phyloP scores from a whole-genome alignment of 2,113 vertebrate species.

The Ancistrus triradiatus region DNA sequence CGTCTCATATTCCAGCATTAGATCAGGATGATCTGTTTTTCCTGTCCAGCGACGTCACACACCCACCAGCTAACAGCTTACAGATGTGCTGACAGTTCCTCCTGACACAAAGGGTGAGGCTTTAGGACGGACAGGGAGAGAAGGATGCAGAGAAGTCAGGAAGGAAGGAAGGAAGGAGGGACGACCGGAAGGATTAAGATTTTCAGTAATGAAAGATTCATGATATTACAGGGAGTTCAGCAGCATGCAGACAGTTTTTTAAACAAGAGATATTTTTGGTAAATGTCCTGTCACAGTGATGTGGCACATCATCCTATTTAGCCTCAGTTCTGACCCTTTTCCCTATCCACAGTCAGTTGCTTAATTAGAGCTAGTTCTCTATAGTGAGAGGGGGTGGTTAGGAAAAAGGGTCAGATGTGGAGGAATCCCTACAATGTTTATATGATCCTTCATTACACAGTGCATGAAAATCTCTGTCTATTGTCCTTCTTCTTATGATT shows the following conservation, averaged over 20 bases:
- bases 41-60: slow-evolving; percentile 1
- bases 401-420: too few relatives aligned
- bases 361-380: too few relatives aligned
- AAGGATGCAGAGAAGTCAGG: slow-evolving; percentile 9
- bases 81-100: slow-evolving; percentile 19
- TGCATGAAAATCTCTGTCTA: too few relatives aligned
- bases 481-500: too few relatives aligned
- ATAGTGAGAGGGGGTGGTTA: too few relatives aligned
- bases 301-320: too few relatives aligned
- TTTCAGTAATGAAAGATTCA: slow-evolving; percentile 12
- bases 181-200: neutral
- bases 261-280: too few relatives aligned
- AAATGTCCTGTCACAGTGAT: too few relatives aligned
- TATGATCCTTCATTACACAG: too few relatives aligned
- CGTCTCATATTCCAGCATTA: neutral
- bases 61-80: slow-evolving; percentile 20
- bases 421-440: too few relatives aligned
- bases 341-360: too few relatives aligned
- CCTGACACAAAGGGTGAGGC: neutral
- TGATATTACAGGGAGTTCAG: neutral
- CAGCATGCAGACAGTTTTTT: neutral
- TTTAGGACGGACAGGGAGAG: neutral
- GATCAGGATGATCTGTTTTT: slow-evolving; percentile 28
- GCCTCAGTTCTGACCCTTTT: too few relatives aligned
- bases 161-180: slow-evolving; percentile 6